Evolutionary conservation across 2,113 vertebrate genomes (phyloP).

Genomic region (Gambusia holbrooki): DNA sequence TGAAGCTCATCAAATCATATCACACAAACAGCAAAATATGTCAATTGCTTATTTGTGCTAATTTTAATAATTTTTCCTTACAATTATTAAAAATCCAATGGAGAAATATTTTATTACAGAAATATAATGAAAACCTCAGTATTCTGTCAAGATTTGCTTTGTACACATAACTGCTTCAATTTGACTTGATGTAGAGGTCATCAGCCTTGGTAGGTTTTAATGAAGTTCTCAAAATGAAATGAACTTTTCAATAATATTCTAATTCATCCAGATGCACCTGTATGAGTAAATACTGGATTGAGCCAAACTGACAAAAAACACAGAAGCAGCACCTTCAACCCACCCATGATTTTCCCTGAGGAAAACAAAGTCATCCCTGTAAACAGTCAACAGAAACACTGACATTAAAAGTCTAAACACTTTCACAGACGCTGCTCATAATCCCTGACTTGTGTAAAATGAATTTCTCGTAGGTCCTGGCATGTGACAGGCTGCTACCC

Average conservation of each 20-base stretch:
- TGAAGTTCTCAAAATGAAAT: not conserved
- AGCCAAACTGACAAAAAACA: not conserved
- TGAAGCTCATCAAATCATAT: not conserved
- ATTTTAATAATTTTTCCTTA: not conserved
- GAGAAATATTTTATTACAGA: not conserved
- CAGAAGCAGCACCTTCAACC: no score
- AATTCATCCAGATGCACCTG: no score
- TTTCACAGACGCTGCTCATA: not conserved
- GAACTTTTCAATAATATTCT: no score
- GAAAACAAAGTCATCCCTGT: no score
- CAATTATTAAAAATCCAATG: not conserved
- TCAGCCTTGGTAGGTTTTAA: not conserved
- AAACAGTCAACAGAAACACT: no score
- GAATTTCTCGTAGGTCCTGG: not conserved
- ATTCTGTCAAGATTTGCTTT: not conserved
- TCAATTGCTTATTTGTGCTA: not conserved
- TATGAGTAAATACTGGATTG: not conserved
- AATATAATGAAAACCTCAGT: not conserved
- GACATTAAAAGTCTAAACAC: not conserved
- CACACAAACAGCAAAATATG: not conserved
- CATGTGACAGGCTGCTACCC: not conserved
- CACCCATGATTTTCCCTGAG: no score
- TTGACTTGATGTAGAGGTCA: not conserved
- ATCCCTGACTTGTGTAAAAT: slow-evolving; percentile 5
- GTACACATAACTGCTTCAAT: not conserved